Percentiles rank a stretch among this genome's conserved stretches.
phyloP scores from a whole-genome alignment of 2,113 vertebrate genomes.

The Sorex fumeus region DNA sequence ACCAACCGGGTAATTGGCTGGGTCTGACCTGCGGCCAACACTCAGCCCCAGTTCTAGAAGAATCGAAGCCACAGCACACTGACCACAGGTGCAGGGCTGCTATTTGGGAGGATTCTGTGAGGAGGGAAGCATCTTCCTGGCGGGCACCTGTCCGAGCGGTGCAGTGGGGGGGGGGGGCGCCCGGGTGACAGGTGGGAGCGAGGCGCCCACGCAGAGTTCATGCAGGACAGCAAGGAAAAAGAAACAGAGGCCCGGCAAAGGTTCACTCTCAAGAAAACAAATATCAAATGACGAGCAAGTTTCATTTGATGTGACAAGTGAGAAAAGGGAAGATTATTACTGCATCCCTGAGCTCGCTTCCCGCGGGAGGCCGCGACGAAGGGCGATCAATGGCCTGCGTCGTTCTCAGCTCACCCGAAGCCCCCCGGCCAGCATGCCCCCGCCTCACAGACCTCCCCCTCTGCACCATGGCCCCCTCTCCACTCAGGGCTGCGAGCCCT shows the following conservation, averaged over 20 bases:
- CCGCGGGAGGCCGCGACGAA: neutral
- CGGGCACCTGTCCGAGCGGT: neutral
- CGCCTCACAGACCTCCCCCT: too few species aligned
- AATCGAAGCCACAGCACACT: too few species aligned
- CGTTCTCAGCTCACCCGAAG: too few species aligned
- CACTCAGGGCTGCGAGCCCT: neutral
- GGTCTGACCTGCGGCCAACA: too few species aligned
- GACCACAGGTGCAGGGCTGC: too few species aligned
- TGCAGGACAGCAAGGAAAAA: neutral
- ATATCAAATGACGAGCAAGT: slow-evolving; percentile 57
- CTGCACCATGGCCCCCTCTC: neutral
- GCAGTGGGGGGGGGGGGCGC: too few species aligned
- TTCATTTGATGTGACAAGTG: slow-evolving; percentile 46
- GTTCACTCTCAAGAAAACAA: slow-evolving; percentile 34
- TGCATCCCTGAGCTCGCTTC: neutral
- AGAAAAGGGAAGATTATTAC: slow-evolving; percentile 18
- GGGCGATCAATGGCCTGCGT: neutral
- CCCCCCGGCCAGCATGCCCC: too few species aligned
- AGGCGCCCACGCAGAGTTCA: neutral
- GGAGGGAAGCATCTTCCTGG: neutral
- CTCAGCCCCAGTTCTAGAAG: too few species aligned
- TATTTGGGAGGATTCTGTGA: too few species aligned
- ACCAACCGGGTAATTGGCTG: too few species aligned
- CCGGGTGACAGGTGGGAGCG: neutral
- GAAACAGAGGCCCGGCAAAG: slow-evolving; percentile 24